phyloP scores from a whole-genome alignment of 2,113 vertebrate species.

The Connochaetes taurinus region DNA sequence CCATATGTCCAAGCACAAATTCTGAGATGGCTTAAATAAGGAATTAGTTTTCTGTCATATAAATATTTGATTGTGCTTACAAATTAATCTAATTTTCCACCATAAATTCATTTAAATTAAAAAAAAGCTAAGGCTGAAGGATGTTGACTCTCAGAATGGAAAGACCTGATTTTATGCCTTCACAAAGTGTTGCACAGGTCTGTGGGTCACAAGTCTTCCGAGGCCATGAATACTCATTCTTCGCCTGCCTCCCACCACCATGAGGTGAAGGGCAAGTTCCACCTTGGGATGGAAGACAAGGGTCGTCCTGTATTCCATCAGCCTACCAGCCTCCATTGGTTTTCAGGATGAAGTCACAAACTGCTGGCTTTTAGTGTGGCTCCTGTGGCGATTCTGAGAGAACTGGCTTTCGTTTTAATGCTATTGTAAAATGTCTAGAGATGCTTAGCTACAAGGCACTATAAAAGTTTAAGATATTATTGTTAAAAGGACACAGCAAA shows the following conservation, averaged over 20 bases:
- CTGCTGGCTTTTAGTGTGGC: neutral
- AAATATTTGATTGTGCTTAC: conserved; percentile 25
- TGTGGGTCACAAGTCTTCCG: accelerated
- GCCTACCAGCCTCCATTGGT: neutral
- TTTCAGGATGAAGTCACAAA: neutral
- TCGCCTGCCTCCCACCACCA: neutral
- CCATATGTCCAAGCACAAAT: neutral
- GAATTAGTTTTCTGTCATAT: conserved; percentile 7
- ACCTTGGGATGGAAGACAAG: neutral
- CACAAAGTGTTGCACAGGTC: accelerated
- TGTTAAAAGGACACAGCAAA: conserved; percentile 43
- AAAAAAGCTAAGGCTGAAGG: neutral
- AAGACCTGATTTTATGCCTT: neutral
- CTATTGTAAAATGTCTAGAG: conserved; percentile 53
- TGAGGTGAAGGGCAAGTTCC: neutral
- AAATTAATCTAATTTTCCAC: neutral
- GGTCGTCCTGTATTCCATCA: neutral
- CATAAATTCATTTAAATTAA: neutral
- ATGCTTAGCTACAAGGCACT: conserved; percentile 52
- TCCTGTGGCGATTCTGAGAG: conserved; percentile 23
- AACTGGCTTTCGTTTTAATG: conserved; percentile 40
- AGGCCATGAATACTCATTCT: neutral
- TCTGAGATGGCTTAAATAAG: neutral
- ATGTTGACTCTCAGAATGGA: neutral
- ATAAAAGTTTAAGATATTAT: conserved; percentile 62